phyloP scores from a whole-genome alignment of 2,888 invertebrate genomes.

The Polylopha cassiicola region DNA sequence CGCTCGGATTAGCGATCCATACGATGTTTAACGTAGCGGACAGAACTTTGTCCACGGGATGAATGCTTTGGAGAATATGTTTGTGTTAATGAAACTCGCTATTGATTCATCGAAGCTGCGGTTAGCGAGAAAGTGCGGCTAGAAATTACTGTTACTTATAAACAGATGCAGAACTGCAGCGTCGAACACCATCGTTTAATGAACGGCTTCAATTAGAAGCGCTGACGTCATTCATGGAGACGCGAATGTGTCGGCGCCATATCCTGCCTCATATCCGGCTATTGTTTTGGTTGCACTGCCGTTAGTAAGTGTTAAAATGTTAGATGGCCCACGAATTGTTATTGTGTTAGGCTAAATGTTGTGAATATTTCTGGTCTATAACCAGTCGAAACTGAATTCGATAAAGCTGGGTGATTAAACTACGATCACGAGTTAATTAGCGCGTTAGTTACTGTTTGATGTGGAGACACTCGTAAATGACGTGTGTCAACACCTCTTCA shows the following conservation, averaged over 20 bases:
- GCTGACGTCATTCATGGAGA: conserved; percentile 50
- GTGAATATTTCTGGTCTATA: no score
- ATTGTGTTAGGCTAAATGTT: conserved; percentile 3
- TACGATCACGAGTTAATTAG: conserved; percentile 53
- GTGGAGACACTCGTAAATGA: conserved; percentile 46
- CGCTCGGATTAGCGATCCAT: conserved; percentile 66
- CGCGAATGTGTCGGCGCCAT: conserved; percentile 52
- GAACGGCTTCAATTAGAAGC: conserved; percentile 45
- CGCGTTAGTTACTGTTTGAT: conserved; percentile 54
- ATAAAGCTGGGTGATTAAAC: conserved; percentile 36
- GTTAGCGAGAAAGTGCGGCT: no score
- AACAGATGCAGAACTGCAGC: background rate
- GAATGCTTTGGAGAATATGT: conserved; percentile 33
- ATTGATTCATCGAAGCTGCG: conserved; percentile 7
- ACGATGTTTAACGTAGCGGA: conserved; percentile 63
- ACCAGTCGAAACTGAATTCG: no score
- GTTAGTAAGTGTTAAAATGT: conserved; percentile 15
- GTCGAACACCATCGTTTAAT: conserved; percentile 20
- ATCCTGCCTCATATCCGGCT: conserved; percentile 60
- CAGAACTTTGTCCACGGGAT: conserved; percentile 50
- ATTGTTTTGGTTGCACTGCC: conserved; percentile 43
- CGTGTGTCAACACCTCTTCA: conserved; percentile 58
- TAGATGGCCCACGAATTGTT: conserved; percentile 7
- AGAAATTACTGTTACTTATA: no score
- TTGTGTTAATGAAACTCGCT: conserved; percentile 12